These are phyloP conservation scores for Clarias macrocephalus DNA, from an alignment of 2,113 vertebrate genomes.

Conservation along the genomic window DNA sequence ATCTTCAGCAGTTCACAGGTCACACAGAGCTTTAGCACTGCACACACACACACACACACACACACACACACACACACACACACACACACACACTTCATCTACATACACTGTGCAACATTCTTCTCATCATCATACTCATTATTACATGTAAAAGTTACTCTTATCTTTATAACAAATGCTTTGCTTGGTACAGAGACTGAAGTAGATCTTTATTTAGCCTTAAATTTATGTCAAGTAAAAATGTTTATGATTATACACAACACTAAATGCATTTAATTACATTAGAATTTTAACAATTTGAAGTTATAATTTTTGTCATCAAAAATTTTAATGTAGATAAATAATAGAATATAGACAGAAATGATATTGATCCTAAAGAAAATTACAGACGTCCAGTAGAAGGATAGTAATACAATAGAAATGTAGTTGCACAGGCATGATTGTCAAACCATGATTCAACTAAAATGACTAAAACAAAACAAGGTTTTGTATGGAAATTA, in stretches of 20 bases:
- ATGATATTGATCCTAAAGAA: too few species aligned
- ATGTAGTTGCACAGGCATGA: too few species aligned
- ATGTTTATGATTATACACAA: not conserved
- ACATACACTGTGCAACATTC: not conserved
- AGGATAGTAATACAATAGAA: too few species aligned
- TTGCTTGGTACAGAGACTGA: too few species aligned
- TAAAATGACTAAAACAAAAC: too few species aligned
- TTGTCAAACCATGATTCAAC: too few species aligned
- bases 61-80: too few species aligned
- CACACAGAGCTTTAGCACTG: slow-evolving; percentile 40
- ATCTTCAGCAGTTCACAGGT: slow-evolving; percentile 55
- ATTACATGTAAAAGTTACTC: too few species aligned
- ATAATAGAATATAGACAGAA: too few species aligned
- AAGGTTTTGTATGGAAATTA: too few species aligned
- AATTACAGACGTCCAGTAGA: too few species aligned
- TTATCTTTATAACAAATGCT: too few species aligned
- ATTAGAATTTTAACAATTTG: not conserved
- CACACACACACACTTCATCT: not conserved
- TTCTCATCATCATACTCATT: not conserved
- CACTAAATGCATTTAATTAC: not conserved
- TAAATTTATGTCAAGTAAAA: not conserved
- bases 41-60: not conserved
- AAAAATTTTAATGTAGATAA: not conserved
- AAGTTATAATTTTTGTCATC: not conserved
- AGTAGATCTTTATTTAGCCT: not conserved